These are phyloP conservation scores for Atherix ibis DNA, from an alignment of 2,888 invertebrate genomes.

Conservation along the genomic window DNA sequence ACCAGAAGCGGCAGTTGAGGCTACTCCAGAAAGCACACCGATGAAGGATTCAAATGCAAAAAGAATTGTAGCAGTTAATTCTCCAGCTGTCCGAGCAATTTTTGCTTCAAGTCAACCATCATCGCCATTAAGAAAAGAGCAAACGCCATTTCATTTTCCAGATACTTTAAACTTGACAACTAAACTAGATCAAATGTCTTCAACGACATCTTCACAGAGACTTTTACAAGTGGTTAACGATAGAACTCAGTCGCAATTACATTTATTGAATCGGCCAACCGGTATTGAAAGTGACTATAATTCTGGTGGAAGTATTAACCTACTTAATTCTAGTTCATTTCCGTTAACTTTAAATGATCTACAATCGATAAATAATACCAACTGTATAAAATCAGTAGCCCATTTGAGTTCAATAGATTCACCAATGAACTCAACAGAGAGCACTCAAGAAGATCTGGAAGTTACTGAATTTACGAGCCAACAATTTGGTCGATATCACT, in stretches of 20 bases:
- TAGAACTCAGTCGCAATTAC: slow-evolving; percentile 9
- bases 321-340: background rate
- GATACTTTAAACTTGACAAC: slow-evolving; percentile 17
- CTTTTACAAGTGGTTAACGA: slow-evolving; percentile 11
- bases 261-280: slow-evolving; percentile 4
- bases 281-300: slow-evolving; percentile 1
- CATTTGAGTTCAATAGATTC: slow-evolving; percentile 6
- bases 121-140: slow-evolving; percentile 50
- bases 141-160: slow-evolving; percentile 38
- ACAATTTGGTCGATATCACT: slow-evolving; percentile 10
- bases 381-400: slow-evolving; percentile 1
- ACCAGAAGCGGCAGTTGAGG: slow-evolving; percentile 77
- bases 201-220: slow-evolving; percentile 5
- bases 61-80: slow-evolving; percentile 39
- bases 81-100: slow-evolving; percentile 51
- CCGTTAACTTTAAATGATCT: slow-evolving; percentile 2
- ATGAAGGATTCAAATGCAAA: slow-evolving; percentile 40
- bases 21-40: slow-evolving; percentile 78
- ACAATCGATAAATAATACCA: background rate
- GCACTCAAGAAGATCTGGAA: slow-evolving; percentile 36
- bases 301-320: background rate
- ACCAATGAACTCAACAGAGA: slow-evolving; percentile 8
- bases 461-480: slow-evolving; percentile 37
- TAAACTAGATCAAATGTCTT: slow-evolving; percentile 18
- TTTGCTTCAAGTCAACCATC: slow-evolving; percentile 43